A percentile compares a stretch with the other conserved stretches of the same genome.
These are phyloP conservation scores for Melinaea menophilus DNA, from an alignment of 2,888 invertebrate species.

Conservation along the genomic window DNA sequence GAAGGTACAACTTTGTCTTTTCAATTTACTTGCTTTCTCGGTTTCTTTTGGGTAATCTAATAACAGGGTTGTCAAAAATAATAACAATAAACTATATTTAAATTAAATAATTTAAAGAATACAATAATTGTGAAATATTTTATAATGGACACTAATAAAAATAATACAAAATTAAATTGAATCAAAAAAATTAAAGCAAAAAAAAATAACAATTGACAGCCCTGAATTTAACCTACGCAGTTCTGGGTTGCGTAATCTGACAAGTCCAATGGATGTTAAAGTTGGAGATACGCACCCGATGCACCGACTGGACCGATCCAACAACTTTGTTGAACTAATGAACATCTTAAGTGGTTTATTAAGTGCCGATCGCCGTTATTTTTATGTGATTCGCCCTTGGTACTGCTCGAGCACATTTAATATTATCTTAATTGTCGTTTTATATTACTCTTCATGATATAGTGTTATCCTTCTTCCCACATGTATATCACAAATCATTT, in stretches of 20 bases:
- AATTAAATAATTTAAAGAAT: background rate
- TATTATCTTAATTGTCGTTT: constrained; percentile 36
- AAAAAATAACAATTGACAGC: constrained; percentile 39
- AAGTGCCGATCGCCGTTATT: constrained; percentile 73
- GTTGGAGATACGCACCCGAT: constrained; percentile 44
- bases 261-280: constrained; percentile 68
- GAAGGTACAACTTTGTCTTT: constrained; percentile 49
- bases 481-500: constrained; percentile 42
- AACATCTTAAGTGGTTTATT: constrained; percentile 74
- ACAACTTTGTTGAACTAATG: constrained; percentile 66
- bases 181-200: background rate
- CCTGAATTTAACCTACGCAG: constrained; percentile 53
- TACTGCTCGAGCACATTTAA: constrained; percentile 47
- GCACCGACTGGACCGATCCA: constrained; percentile 67
- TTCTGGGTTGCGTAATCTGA: constrained; percentile 65
- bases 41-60: constrained; percentile 32
- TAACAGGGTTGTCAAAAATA: constrained; percentile 16
- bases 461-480: constrained; percentile 28
- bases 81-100: background rate
- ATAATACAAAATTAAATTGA: too few relatives aligned
- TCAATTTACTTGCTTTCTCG: constrained; percentile 45
- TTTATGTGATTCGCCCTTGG: constrained; percentile 59
- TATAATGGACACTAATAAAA: too few relatives aligned
- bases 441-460: constrained; percentile 19
- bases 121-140: background rate